phyloP scores from a whole-genome alignment of 1,140 invertebrate species.

The Hyles vespertilio region DNA sequence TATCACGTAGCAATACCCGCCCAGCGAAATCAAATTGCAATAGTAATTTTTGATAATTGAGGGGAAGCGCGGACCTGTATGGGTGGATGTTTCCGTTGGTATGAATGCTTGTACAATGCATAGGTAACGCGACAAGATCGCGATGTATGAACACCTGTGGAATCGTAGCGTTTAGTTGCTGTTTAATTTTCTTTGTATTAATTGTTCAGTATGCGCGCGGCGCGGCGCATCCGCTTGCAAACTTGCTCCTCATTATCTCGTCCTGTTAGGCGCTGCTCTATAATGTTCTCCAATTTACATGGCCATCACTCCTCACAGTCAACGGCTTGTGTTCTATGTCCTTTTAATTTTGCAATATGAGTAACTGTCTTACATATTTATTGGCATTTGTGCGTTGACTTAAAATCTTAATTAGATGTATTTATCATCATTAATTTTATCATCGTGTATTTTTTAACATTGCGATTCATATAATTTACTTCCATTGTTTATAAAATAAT shows the following conservation, averaged over 20 bases:
- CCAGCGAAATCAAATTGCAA: conserved; percentile 62
- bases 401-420: no score
- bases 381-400: no score
- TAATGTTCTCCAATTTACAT: background rate
- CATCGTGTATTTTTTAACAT: no score
- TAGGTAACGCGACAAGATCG: conserved; percentile 35
- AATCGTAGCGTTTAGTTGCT: conserved; percentile 53
- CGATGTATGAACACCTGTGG: conserved; percentile 58
- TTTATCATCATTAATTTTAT: no score
- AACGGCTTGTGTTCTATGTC: no score
- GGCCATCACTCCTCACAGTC: background rate
- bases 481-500: no score
- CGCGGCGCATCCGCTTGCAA: conserved; percentile 47
- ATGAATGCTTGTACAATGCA: conserved; percentile 40
- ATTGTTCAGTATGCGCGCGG: conserved; percentile 48
- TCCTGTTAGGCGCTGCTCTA: conserved; percentile 8
- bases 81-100: conserved; percentile 65
- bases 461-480: no score
- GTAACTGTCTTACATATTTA: no score
- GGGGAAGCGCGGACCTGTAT: conserved; percentile 57
- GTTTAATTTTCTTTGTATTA: conserved; percentile 51
- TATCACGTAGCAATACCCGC: conserved; percentile 50
- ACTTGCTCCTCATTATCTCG: conserved; percentile 38
- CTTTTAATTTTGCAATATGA: no score
- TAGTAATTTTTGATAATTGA: conserved; percentile 69